Percentiles rank a stretch among this genome's conserved stretches.
Conservation (phyloP, 1,140 invertebrate genomes). For the Nixonia krombeini region DNA sequence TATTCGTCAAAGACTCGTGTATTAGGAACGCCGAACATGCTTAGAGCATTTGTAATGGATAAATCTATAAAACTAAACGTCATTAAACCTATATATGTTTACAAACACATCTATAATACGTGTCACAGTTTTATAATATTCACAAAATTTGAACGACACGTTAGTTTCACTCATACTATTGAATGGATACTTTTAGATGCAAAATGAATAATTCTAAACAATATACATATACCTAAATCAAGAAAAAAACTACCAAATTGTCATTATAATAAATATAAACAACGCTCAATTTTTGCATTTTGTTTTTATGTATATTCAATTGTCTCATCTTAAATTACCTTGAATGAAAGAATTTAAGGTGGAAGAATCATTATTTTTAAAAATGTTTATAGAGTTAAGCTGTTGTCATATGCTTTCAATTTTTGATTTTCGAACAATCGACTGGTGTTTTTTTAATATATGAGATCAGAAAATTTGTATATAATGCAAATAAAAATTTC, state of each 20-base stretch:
- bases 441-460: no score
- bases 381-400: no score
- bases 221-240: no score
- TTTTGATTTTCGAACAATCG: no score
- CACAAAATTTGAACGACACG: background rate
- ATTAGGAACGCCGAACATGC: constrained; percentile 1
- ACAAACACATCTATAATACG: background rate
- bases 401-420: no score
- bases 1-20: background rate
- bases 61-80: background rate
- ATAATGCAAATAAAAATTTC: no score
- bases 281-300: background rate
- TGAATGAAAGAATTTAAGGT: no score
- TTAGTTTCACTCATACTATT: background rate
- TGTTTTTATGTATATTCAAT: background rate
- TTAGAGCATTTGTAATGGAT: background rate
- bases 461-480: no score
- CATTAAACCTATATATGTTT: background rate
- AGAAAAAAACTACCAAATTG: no score
- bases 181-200: background rate
- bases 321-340: background rate
- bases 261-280: no score
- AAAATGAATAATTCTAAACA: background rate
- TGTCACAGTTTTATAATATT: background rate
- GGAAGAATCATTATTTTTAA: no score